A percentile compares a stretch with the other conserved stretches of the same genome.
Conservation (phyloP, 2,113 vertebrate species). For the Murina feae region DNA sequence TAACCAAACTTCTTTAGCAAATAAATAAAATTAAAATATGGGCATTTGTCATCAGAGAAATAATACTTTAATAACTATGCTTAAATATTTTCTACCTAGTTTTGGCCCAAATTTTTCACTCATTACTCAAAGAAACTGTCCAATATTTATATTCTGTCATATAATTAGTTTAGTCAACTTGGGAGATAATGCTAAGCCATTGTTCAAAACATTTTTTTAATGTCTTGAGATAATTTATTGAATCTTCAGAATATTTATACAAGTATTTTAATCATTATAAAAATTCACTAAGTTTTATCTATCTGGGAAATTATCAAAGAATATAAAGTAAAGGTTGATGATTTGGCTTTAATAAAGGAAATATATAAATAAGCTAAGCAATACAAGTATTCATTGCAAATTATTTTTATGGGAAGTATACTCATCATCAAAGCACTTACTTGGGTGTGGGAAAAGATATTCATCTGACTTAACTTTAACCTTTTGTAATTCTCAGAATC, state of each 20-base stretch:
- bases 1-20: conserved; percentile 36
- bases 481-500: neutral
- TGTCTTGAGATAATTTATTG: neutral
- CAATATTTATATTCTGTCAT: neutral
- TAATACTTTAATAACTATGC: neutral
- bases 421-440: neutral
- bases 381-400: neutral
- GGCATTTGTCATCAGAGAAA: neutral
- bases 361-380: neutral
- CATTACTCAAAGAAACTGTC: neutral
- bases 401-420: neutral
- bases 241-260: neutral
- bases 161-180: neutral
- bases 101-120: neutral
- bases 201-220: neutral
- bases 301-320: neutral
- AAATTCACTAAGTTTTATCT: neutral
- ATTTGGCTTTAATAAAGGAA: neutral
- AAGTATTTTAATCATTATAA: neutral
- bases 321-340: neutral
- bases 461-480: neutral
- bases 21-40: neutral
- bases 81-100: neutral
- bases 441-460: neutral
- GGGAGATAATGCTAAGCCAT: neutral